Evolutionary conservation across 2,888 invertebrate species (phyloP), one percentile per base, ranked within the genome.

Genomic region (Tachina grossa): DNA sequence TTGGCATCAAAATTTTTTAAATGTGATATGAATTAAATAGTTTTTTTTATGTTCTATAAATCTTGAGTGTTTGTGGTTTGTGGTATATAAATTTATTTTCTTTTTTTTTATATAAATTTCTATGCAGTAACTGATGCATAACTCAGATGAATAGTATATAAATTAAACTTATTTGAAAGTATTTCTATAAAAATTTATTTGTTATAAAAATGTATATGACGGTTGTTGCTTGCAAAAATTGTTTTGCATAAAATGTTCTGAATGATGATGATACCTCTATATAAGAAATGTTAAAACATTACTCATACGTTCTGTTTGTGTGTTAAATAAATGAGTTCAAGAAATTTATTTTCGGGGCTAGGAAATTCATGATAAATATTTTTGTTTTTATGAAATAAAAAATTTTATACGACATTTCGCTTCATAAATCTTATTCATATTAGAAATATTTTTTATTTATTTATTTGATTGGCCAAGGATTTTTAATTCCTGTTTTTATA

Each of bases 31-130:
- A 22, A 51, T 68, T 53, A 66, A 74, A 51, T 53, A 39, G 45
- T 13, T 45, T 59, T 57, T 75, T 31, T 47, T 68, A 68, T 75
- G 75, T 75, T 75, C 81, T 41, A 81, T 69, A 81, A 68, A 75
- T 68, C 45, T 68, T 14, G 8, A 79, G 61, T 53, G 39, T 2
- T 71, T 31, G 16, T 55, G 31, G 31, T 31, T 31, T 31, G 13
- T 66, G 59, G n/a, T 69, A 61, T 69, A 61, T 31, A 22, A 45
- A 51, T 47, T 43, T 65, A 45, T 41, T 41, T 11, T 53, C 14
- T 51, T 5, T 4, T 49, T 43, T 16, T 31, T 76, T 59, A 3
- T 31, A 31, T 55, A 39, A 6, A 31, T 47, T 45, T 75, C 47
- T 75, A 13, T 41, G 41, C 41, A 41, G 14, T 19, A 75, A 63